Base-by-base conservation (phyloP, 2,888 invertebrate species). In the Tetropium fuscum region DNA sequence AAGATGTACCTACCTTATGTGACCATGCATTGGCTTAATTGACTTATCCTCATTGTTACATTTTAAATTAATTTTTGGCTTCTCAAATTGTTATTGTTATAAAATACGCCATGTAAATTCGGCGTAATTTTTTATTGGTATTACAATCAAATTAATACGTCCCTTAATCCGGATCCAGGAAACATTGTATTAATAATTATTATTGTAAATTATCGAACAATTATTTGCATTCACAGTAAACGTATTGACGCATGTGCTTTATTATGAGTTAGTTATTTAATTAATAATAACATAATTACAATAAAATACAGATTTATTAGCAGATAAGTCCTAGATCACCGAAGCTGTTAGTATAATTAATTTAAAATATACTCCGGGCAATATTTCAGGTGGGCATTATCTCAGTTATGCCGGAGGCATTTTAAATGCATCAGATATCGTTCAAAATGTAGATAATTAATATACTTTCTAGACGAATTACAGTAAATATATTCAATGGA, bases 111-210 rank as follows among this genome's bases (percentile, higher is more conserved):
- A n/a, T n/a, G n/a, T n/a, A n/a, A n/a, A n/a, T n/a, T 16, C 13
- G 36, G 18, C 18, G 36, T 6, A 36, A 16, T 16, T n/a, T 36
- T 16, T 36, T 36, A 36, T 16, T 8, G 2, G 8, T 30, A 30
- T 30, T 30, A 30, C 36, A 16, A 16, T n/a, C 16, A 36, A 36
- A 36, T 15, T 45, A 22, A 6, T 19, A 16, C 38, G 36, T 10
- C 49, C 38, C 38, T 49, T 49, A 49, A 49, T 49, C 49, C 49
- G 49, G 49, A 49, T 49, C 25, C 49, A 49, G 38, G 49, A 49
- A 38, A 49, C 25, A 10, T 10, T 15, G n/a, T 25, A 22, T 4
- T 25, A 13, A 43, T 19, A 10, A 40, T 40, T 40, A 15, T 16
- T 10, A 40, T n/a, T n/a, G 16, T 40, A 10, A 32, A 25, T 36